phyloP scores from a whole-genome alignment of 2,797 vertebrate genomes.

The Scarus forsteni region DNA sequence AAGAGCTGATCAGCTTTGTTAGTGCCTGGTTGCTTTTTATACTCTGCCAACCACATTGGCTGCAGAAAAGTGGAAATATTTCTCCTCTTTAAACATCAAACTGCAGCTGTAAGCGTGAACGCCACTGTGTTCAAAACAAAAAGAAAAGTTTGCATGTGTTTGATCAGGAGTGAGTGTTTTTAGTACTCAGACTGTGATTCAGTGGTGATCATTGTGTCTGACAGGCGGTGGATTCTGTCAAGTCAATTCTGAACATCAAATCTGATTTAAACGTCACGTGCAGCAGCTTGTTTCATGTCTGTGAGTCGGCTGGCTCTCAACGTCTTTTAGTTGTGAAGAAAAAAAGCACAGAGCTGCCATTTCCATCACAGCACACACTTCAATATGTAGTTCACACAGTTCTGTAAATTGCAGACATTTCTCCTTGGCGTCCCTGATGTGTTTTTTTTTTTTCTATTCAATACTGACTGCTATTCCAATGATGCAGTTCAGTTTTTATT shows the following conservation, averaged over 20 bases:
- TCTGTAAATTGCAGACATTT: no score
- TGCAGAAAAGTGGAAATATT: constrained; percentile 41
- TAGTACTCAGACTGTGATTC: not conserved
- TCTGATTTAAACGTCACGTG: constrained; percentile 49
- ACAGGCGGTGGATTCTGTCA: constrained; percentile 51
- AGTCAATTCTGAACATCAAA: constrained; percentile 29
- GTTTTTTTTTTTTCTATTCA: no score
- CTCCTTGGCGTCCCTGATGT: no score
- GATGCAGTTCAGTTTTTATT: no score
- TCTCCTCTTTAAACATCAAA: constrained; percentile 28
- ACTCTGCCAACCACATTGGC: constrained; percentile 53
- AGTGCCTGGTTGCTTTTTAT: constrained; percentile 44
- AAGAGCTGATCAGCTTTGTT: constrained; percentile 59
- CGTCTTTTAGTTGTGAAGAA: constrained; percentile 22
- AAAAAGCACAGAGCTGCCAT: constrained; percentile 16
- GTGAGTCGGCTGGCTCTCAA: constrained; percentile 23
- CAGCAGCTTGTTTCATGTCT: constrained; percentile 50
- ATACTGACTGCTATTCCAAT: no score
- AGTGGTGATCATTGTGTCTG: constrained; percentile 29
- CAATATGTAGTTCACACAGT: not conserved
- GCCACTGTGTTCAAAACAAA: not conserved
- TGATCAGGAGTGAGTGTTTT: constrained; percentile 11
- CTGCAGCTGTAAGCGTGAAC: constrained; percentile 1
- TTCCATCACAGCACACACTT: constrained; percentile 17
- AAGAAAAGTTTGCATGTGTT: not conserved